A percentile compares a stretch with the other conserved stretches of the same genome.
phyloP scores from a whole-genome alignment of 2,113 vertebrate genomes.

The Rhinoderma darwinii region DNA sequence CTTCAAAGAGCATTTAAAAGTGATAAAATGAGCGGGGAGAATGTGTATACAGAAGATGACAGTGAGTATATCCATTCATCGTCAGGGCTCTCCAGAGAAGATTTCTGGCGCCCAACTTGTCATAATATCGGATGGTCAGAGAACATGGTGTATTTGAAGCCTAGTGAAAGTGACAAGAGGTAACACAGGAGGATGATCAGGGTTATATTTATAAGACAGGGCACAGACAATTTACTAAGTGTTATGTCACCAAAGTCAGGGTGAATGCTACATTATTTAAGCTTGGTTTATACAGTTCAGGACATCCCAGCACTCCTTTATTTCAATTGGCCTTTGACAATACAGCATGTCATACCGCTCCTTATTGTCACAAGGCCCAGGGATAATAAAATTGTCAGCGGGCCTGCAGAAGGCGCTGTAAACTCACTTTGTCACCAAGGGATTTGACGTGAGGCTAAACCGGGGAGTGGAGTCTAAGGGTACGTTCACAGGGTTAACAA shows the following conservation, averaged over 20 bases:
- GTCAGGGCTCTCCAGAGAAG: conserved; percentile 27
- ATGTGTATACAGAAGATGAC: conserved; percentile 45
- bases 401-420: too few relatives aligned
- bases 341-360: not conserved
- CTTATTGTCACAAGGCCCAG: too few relatives aligned
- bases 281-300: not conserved
- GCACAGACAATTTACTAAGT: not conserved
- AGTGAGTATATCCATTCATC: conserved; percentile 54
- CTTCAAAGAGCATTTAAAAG: conserved; percentile 44
- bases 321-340: not conserved
- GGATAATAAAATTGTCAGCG: too few relatives aligned
- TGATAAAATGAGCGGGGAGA: conserved; percentile 18
- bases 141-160: not conserved
- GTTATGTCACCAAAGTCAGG: not conserved
- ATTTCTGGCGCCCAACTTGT: conserved; percentile 49
- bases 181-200: not conserved
- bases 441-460: too few relatives aligned
- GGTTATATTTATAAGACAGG: not conserved
- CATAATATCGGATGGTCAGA: conserved; percentile 46
- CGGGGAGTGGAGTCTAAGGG: too few relatives aligned
- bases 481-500: too few relatives aligned
- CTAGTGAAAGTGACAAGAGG: conserved; percentile 7
- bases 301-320: not conserved
- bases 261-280: not conserved
- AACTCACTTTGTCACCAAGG: too few relatives aligned